Evolutionary conservation across 1,140 invertebrate species (phyloP).

Genomic region (Philotrypesis tridentata): DNA sequence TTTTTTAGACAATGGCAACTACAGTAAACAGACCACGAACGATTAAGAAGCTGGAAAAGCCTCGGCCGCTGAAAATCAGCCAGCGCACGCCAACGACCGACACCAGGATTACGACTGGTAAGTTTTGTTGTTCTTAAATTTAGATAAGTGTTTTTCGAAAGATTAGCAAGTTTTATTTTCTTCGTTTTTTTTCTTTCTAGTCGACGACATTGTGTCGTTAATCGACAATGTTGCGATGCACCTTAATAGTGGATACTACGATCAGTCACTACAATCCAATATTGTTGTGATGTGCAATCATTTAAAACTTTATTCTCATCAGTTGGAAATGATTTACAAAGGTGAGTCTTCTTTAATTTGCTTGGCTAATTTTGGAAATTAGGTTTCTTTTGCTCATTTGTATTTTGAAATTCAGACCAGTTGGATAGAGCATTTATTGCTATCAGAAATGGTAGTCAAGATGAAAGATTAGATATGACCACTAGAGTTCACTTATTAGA

Average conservation of each 20-base stretch:
- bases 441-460: constrained; percentile 89
- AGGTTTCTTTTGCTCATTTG: constrained; percentile 41
- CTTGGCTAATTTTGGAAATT: not conserved
- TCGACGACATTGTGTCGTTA: constrained; percentile 82
- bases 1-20: constrained; percentile 64
- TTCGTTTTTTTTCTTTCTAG: constrained; percentile 66
- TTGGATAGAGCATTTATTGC: constrained; percentile 85
- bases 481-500: constrained; percentile 89
- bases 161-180: no score
- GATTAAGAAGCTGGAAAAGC: constrained; percentile 83
- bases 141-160: no score
- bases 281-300: constrained; percentile 81
- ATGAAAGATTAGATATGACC: constrained; percentile 83
- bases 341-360: constrained; percentile 70
- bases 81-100: constrained; percentile 70
- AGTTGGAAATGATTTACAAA: constrained; percentile 84
- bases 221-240: constrained; percentile 81
- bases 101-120: constrained; percentile 70
- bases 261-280: constrained; percentile 77
- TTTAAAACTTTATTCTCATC: constrained; percentile 82
- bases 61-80: constrained; percentile 79
- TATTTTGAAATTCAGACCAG: constrained; percentile 70
- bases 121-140: constrained; percentile 42
- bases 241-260: constrained; percentile 78
- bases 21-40: constrained; percentile 69